Evolutionary conservation across 37 sponge, comb jelly and placozoan species (phyloP).

Genomic region (Ianthella basta): DNA sequence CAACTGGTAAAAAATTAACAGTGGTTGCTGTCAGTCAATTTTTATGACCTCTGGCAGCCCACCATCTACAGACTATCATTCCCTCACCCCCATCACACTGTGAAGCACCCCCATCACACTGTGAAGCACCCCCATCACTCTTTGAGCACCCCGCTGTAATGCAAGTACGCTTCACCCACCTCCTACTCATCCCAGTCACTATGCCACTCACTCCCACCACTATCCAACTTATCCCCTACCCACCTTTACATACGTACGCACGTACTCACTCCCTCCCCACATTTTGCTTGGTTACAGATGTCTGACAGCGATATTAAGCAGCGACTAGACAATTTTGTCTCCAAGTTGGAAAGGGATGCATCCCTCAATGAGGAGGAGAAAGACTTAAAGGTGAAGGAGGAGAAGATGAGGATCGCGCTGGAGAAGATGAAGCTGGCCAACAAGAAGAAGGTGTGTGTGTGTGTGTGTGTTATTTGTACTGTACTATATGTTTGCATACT

Average conservation of each 20-base stretch:
- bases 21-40: too few relatives aligned
- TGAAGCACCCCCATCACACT: too few relatives aligned
- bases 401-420: conserved; percentile 79
- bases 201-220: too few relatives aligned
- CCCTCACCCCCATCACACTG: too few relatives aligned
- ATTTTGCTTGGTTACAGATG: conserved; percentile 8
- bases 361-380: conserved; percentile 58
- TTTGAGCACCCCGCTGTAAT: too few relatives aligned
- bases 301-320: conserved; percentile 38
- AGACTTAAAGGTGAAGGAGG: conserved; percentile 74
- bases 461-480: background rate
- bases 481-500: background rate
- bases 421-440: conserved; percentile 87
- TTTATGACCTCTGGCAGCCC: too few relatives aligned
- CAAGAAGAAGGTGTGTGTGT: conserved; percentile 63
- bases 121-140: too few relatives aligned
- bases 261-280: background rate
- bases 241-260: background rate
- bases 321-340: conserved; percentile 45
- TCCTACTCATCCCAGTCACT: too few relatives aligned
- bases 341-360: conserved; percentile 42
- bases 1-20: too few relatives aligned
- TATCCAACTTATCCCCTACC: too few relatives aligned
- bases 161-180: too few relatives aligned
- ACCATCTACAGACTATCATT: too few relatives aligned